Evolutionary conservation across 2,797 vertebrate genomes (phyloP).

Genomic region (Alcedo atthis): DNA sequence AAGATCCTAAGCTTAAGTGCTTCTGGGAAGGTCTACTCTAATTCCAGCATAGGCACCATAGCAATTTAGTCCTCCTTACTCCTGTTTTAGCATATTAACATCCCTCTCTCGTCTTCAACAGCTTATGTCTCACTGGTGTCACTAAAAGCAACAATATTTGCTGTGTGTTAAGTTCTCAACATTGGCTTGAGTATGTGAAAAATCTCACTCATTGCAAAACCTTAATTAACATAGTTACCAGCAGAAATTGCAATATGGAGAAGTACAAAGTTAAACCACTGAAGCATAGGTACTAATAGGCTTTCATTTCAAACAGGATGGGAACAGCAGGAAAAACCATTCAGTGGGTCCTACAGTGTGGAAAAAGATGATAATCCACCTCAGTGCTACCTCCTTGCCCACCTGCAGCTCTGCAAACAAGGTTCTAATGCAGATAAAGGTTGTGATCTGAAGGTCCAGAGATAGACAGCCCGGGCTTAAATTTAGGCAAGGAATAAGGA

Average conservation of each 20-base stretch:
- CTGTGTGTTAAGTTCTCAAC: neutral
- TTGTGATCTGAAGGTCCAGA: neutral
- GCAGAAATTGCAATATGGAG: neutral
- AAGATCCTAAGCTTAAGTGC: neutral
- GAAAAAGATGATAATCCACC: neutral
- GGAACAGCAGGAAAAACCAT: neutral
- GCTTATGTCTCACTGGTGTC: neutral
- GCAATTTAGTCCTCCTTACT: neutral
- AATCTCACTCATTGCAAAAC: neutral
- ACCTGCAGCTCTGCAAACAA: neutral
- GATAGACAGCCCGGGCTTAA: neutral
- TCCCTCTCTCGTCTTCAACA: neutral
- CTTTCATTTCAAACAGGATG: neutral
- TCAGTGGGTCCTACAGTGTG: neutral
- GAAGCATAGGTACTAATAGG: neutral
- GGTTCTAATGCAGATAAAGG: neutral
- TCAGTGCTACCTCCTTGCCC: neutral
- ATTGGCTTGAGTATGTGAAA: neutral
- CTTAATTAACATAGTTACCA: neutral
- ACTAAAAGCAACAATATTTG: neutral
- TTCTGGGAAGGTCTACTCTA: neutral
- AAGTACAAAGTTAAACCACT: neutral
- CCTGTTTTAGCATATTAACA: neutral
- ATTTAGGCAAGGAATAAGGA: neutral
- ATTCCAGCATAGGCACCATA: neutral